phyloP scores from a whole-genome alignment of 2,888 invertebrate genomes.

The Salpingus planirostris region DNA sequence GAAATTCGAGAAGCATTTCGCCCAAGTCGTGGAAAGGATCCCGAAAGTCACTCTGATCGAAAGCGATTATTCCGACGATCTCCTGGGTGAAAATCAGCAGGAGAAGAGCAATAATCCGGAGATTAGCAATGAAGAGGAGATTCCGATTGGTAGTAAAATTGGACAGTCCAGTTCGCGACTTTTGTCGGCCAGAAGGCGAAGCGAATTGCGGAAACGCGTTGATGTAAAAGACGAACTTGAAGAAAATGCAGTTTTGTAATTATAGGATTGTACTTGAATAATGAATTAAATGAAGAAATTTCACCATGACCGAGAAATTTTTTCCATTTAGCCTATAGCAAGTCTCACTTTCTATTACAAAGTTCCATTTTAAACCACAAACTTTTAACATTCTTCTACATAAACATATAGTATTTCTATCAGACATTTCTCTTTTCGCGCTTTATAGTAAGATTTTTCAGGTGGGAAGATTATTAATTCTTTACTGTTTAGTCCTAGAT shows the following conservation, averaged over 20 bases:
- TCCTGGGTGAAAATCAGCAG: slow-evolving; percentile 7
- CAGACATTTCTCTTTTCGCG: too few species aligned
- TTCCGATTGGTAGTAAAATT: slow-evolving; percentile 32
- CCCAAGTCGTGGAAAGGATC: slow-evolving; percentile 34
- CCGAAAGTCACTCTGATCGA: slow-evolving; percentile 20
- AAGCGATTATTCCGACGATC: slow-evolving; percentile 5
- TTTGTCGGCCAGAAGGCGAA: slow-evolving; percentile 33
- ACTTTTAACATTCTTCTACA: too few species aligned
- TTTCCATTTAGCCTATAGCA: too few species aligned
- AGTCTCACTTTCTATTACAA: slow-evolving; percentile 13
- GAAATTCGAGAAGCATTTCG: slow-evolving; percentile 38
- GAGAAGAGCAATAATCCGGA: background rate
- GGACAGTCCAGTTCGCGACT: slow-evolving; percentile 35
- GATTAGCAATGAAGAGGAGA: slow-evolving; percentile 8
- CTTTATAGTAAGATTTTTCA: too few species aligned
- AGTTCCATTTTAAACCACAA: too few species aligned
- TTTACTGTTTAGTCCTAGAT: too few species aligned
- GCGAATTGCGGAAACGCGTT: slow-evolving; percentile 21
- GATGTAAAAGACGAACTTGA: slow-evolving; percentile 18
- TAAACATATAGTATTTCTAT: too few species aligned
- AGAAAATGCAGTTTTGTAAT: too few species aligned
- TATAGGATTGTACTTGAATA: too few species aligned
- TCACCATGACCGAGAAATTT: too few species aligned
- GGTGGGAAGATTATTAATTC: too few species aligned
- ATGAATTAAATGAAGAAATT: too few species aligned